Evolutionary conservation across 2,113 vertebrate species (phyloP).

Genomic region (Laticauda laticaudata): DNA sequence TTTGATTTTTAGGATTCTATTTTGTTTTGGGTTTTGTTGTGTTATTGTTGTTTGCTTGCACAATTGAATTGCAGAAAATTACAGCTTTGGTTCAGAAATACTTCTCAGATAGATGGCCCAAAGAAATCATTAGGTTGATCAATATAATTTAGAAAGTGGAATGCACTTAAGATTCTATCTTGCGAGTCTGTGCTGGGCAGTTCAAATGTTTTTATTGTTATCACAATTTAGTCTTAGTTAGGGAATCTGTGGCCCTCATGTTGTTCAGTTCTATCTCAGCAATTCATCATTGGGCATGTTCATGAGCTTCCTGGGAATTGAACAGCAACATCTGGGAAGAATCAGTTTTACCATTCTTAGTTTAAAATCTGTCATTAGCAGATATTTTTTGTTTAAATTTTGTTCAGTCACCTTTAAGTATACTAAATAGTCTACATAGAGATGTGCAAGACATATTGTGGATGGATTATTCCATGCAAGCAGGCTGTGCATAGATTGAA

Average conservation of each 20-base stretch:
- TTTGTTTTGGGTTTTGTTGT: not conserved
- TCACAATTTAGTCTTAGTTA: conserved; percentile 6
- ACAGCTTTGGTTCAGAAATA: conserved; percentile 14
- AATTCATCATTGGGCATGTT: not conserved
- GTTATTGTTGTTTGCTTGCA: not conserved
- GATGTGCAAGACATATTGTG: not conserved
- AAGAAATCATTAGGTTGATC: not conserved
- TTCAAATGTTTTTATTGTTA: conserved; percentile 48
- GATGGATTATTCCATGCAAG: not conserved
- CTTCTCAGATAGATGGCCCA: not conserved
- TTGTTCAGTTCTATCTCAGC: not conserved
- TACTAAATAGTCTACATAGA: not conserved
- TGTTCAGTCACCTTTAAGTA: not conserved
- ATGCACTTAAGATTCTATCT: conserved; percentile 46
- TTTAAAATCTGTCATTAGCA: not conserved
- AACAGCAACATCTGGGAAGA: not conserved
- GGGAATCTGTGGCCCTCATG: not conserved
- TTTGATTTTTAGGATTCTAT: not conserved
- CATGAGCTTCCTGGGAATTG: not conserved
- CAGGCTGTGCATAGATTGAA: not conserved
- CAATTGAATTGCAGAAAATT: not conserved
- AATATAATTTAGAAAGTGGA: conserved; percentile 40
- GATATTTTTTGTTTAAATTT: not conserved
- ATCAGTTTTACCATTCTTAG: not conserved
- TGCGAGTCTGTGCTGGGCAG: conserved; percentile 31